Base-by-base conservation (phyloP, 1,140 invertebrate species). In the Medauroidea extradentata region DNA sequence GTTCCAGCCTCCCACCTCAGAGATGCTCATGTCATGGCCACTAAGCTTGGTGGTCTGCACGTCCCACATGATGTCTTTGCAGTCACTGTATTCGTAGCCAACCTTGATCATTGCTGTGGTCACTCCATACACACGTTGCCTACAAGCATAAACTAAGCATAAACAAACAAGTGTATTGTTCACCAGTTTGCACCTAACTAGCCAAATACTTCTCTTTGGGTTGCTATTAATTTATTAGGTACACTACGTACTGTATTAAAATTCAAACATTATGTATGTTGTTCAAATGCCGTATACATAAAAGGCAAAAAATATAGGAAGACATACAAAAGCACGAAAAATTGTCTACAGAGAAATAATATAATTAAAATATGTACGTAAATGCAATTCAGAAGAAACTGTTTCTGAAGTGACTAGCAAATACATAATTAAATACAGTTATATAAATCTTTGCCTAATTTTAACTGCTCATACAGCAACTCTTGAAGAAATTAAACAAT, bases 1-100 rank as follows among this genome's bases (percentile, higher is more conserved):
- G 75, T 97, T 97, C 96, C 96, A 98, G 7, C 93, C 93, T 2
- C 94, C 94, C 19, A 98, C 88, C 72, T 96, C 93, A 0, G 94
- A 95, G 34, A 97, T 96, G 52, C 90, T 92, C 87, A 98, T 93
- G 71, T 98, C 94, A 69, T 96, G 93, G 2, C 95, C 96, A 66
- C 91, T 94, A 29, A 98, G 73, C 70, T 95, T 96, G 0, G 93
- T 96, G 3, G 92, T 96, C 71, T 96, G 91, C 2, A 93, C 89
- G 71, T 96, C 93, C 94, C 94, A 98, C 65, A 97, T 93, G 14
- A 95, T 85, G 66, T 93, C 89, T 61, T 91, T 89, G 74, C 96
- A 99, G 64, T 93, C 91, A 19, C 81, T 87, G 70, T 98, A 98
- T 71, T 97, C 90, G 72, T 98, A 98, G 0, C 96, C 96, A 14